Conservation (phyloP, 30 jellyfish, hydroid and myxozoan species). For the Turritopsis rubra region DNA sequence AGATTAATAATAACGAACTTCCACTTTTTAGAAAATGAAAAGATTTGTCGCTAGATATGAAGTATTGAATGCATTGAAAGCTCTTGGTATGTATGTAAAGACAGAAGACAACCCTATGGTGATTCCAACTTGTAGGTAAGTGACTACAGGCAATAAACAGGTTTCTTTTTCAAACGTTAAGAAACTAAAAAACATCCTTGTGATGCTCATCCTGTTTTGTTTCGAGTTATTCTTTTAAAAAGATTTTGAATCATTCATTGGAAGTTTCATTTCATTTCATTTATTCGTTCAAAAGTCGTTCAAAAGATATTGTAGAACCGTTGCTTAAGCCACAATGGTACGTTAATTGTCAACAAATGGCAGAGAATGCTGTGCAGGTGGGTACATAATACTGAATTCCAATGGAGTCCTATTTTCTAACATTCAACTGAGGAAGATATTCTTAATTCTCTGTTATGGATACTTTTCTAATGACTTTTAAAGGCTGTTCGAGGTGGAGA, state of each 20-base stretch:
- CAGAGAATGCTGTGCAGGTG: conserved; percentile 87
- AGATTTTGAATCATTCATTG: no score
- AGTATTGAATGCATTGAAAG: conserved; percentile 57
- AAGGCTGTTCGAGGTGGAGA: conserved; percentile 92
- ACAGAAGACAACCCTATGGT: conserved; percentile 95
- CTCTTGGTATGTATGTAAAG: conserved; percentile 47
- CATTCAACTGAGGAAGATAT: no score
- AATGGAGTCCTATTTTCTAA: background rate
- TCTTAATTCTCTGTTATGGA: no score
- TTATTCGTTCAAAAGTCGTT: conserved; percentile 53
- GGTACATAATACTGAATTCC: background rate
- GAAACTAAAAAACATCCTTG: no score
- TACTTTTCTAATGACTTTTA: no score
- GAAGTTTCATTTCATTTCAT: no score
- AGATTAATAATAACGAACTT: background rate
- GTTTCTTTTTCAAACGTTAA: no score
- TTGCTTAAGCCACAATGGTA: conserved; percentile 97
- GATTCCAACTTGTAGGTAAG: conserved; percentile 91
- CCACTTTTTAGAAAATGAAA: conserved; percentile 55
- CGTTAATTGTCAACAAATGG: conserved; percentile 96
- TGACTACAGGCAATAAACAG: background rate
- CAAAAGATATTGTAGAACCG: conserved; percentile 99
- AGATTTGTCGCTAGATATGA: conserved; percentile 88
- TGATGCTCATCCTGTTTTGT: no score
- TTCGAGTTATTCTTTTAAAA: no score